Evolutionary conservation across 2,797 vertebrate genomes (phyloP), one percentile per base, ranked within the genome.

Genomic region (Morus bassanus): DNA sequence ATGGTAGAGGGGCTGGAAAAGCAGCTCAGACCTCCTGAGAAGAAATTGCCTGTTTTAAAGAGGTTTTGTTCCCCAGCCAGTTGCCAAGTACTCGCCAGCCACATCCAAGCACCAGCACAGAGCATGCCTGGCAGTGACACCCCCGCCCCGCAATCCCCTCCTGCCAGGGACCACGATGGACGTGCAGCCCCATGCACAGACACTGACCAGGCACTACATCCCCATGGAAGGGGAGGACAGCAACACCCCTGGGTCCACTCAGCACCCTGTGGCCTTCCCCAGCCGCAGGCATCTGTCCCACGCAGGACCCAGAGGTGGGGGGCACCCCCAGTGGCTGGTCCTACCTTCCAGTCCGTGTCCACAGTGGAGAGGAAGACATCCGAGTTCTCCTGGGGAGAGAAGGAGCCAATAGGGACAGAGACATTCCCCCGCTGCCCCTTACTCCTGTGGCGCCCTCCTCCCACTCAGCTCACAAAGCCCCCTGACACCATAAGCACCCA

Each of bases 321-420:
- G 7, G 22, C 84, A 85, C 43, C 9, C 54, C n/a, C 24, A 2
- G 0, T 1, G 46, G 48, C n/a, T 13, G 8, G 27, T 70, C 97
- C 89, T 98, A 99, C 98, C 98, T 99, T 98, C 98, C 98, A 99
- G 91, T 98, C 98, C 2, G 93, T 97, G 95, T 98, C 98, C 93
- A 97, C 96, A 10, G 97, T 10, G 5, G 97, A 95, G 68, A 98
- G 97, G 92, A 98, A 98, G 77, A 97, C 94, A 25, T 99, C 98
- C 0, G 98, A 97, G 93, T 97, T 98, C 84, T 99, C 98, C 98
- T 98, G 95, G 31, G 94, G 54, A 79, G 76, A 80, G 69, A 79
- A 75, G 15, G 73, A 89, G 67, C 22, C 0, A 0, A 72, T 81
- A 84, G 77, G 63, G 53, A 57, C 35, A 13, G 19, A 27, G 18